Base-by-base conservation (phyloP, 2,113 vertebrate genomes). In the Microcebus ravelobensis region DNA sequence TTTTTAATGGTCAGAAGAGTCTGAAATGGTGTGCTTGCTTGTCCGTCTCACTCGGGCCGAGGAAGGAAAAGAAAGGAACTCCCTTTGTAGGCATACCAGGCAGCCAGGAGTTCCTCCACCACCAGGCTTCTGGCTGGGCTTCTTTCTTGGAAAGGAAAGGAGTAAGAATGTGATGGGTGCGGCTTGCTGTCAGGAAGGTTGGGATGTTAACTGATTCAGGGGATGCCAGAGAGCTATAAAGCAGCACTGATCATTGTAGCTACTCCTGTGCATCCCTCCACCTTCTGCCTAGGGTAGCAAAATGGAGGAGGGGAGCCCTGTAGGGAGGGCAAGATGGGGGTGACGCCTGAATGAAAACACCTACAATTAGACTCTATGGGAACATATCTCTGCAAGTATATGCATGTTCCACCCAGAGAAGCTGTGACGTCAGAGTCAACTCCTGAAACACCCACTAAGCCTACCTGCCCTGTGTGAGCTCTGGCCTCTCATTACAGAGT, bases 91-190 rank as follows among this genome's bases (percentile, higher is more conserved):
- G 77, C 55, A 89, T 31, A 36, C n/a, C 27, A 82, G 95, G 74
- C 87, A 23, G 83, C 57, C 80, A 42, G 36, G 79, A 59, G 79
- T 42, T 80, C 80, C 86, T 93, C 88, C 55, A 45, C 18, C 0
- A 39, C 73, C 57, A 7, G 45, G 88, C 86, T 96, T 84, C 96
- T 87, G 74, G 93, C 90, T 95, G 83, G 74, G 93, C 90, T 96
- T 95, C 88, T 96, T 97, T 96, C 96, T 98, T 97, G 95, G 97
- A 98, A 97, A 94, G 97, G 97, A 95, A 95, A 97, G 90, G 89
- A 74, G 6, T 52, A 50, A 94, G 97, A 93, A 94, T 83, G 91
- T 15, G 14, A 34, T 1, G 39, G 93, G 94, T 87, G 95, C 92
- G 87, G 95, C 95, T 42, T 45, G 90, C 85, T 73, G 55, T 48